Evolutionary conservation across 2,797 vertebrate genomes (phyloP).

Genomic region (Aeoliscus strigatus): DNA sequence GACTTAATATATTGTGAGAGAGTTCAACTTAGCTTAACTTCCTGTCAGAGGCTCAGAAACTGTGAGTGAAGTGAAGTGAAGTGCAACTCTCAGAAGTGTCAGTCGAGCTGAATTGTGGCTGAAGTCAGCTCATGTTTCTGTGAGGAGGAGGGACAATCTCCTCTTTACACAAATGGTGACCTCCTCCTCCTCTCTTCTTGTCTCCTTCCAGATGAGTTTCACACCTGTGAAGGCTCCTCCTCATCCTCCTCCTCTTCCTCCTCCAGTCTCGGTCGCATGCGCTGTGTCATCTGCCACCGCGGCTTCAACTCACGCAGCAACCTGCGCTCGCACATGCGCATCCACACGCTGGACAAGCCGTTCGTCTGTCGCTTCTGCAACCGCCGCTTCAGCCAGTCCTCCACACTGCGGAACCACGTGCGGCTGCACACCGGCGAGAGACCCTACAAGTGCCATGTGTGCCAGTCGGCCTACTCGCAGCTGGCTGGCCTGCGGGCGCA

Average conservation of each 20-base stretch:
- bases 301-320: constrained; percentile 99
- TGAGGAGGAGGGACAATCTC: no score
- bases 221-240: constrained; percentile 70
- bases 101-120: no score
- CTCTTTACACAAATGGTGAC: no score
- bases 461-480: constrained; percentile 96
- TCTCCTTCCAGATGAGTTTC: constrained; percentile 80
- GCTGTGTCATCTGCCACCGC: constrained; percentile 95
- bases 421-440: constrained; percentile 95
- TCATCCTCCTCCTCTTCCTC: constrained; percentile 24
- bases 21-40: no score
- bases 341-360: constrained; percentile 98
- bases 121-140: no score
- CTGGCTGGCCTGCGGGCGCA: constrained; percentile 93
- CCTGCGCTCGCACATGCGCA: constrained; percentile 98
- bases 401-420: constrained; percentile 94
- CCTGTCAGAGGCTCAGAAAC: no score
- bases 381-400: constrained; percentile 98
- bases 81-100: no score
- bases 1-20: no score
- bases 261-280: constrained; percentile 81
- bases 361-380: constrained; percentile 97
- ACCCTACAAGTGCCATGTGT: constrained; percentile 96
- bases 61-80: no score
- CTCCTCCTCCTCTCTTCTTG: neutral